Evolutionary conservation across 64 coral and sea anemone species (phyloP), one percentile per base, ranked within the genome.

Genomic region (Platygyra sinensis): DNA sequence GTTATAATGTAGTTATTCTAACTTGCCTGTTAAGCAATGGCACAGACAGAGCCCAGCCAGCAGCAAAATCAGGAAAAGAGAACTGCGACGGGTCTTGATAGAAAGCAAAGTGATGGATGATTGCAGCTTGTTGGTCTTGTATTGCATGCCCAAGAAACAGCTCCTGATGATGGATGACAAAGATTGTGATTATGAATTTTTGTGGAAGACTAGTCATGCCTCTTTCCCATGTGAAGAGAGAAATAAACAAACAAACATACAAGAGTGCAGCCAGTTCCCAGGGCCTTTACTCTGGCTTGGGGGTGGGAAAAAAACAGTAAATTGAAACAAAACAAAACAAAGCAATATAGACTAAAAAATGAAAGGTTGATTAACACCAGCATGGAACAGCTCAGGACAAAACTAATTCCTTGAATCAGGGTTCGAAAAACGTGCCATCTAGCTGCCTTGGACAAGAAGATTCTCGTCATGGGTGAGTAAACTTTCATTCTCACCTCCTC

Each of bases 51-150:
- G 94, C 94, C 97, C 97, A 99, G 29, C 97, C 97, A 84, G 97
- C 93, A 39, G 91, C 72, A 92, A 98, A 99, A 78, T 99, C 97
- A 83, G 97, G 97, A 78, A 99, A 99, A 13, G 97, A 99, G 55
- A 99, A 99, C 73, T 99, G 79, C 2, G 97, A 96, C 5, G 90
- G 90, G 20, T 99, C 94, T 78, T 96, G 90, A 89, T 73, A 67
- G 76, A 99, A 99, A 61, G 97, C 97, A 99, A 99, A 99, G 80
- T 99, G 97, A 76, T 99, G 97, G 38, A 99, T 99, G 63, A 99
- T 99, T 60, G 94, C 94, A 13, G 97, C 88, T 8, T 77, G 33
- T 12, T 39, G 50, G 75, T 99, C 97, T 76, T 99, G 97, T 57
- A 99, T 73, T 3, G 87, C 97, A 80, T 91, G 94, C 28, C 97